phyloP scores from a whole-genome alignment of 2,888 invertebrate genomes.

The Calephelis perditalis region DNA sequence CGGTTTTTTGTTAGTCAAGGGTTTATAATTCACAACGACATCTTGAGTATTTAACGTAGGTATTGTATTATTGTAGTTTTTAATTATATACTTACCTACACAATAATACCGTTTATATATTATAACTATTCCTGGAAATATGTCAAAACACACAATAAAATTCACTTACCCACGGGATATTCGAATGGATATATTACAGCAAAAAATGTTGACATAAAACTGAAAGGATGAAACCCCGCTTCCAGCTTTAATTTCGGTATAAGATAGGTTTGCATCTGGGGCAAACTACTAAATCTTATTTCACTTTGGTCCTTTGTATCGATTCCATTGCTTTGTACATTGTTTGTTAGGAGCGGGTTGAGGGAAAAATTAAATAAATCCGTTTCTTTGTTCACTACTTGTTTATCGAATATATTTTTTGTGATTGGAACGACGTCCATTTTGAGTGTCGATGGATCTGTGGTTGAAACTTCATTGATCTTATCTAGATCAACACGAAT shows the following conservation, averaged over 20 bases:
- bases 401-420: constrained; percentile 44
- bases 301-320: constrained; percentile 56
- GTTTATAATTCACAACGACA: too few relatives aligned
- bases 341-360: constrained; percentile 39
- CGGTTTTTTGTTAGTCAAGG: too few relatives aligned
- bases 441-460: constrained; percentile 15
- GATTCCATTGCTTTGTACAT: constrained; percentile 41
- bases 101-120: background rate
- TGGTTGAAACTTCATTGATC: background rate
- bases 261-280: constrained; percentile 68
- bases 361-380: constrained; percentile 23
- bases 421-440: constrained; percentile 58
- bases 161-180: constrained; percentile 80
- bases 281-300: constrained; percentile 68
- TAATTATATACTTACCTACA: too few relatives aligned
- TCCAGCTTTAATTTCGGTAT: constrained; percentile 76
- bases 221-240: constrained; percentile 80
- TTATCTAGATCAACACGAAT: background rate
- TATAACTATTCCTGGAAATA: background rate
- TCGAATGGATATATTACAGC: constrained; percentile 81
- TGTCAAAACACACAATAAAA: constrained; percentile 19
- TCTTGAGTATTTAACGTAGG: background rate
- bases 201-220: constrained; percentile 80
- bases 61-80: too few relatives aligned
- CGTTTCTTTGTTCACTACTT: constrained; percentile 13